Base-by-base conservation (phyloP, 2,888 invertebrate species). In the Oxyscelio sp. region DNA sequence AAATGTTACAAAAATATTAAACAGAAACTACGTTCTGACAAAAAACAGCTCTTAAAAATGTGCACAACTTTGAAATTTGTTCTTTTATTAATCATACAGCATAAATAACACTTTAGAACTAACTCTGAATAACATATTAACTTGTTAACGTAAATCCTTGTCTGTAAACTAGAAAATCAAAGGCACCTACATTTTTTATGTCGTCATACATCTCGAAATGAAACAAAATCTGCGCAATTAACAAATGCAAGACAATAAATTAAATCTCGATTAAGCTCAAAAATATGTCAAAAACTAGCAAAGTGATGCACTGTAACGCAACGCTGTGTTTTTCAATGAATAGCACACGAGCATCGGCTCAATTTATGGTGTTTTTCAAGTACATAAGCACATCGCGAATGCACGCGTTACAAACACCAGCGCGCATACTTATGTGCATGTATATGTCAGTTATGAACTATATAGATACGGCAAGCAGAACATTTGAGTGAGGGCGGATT, bases 401-500 rank as follows among this genome's bases (percentile, higher is more conserved):
- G 45, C 45, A 22, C 73, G 61, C 27, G n/a, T 22, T 40, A 68
- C 54, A 8, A 24, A 54, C 56, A 22, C 34, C 17, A 17, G 9
- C 21, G 48, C 68, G 21, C 50, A 75, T 38, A 70, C 58, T 59
- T 45, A 50, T 58, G 34, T 70, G 59, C 54, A 68, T 56, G 56
- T 6, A 56, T 22, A 63, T 27, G 48, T 63, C 59, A 54, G 54
- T 59, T 65, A 82, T 54, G 50, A 66, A 40, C 68, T 56, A 50
- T 66, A 75, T 71, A 77, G 13, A 48, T 17, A 31, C 24, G 56
- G 45, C 38, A 59, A 65, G 81, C 71, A 75, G 63, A 85, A 82
- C 83, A 85, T 84, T 87, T 85, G 84, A 85, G 77, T 43, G 84
- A 87, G 87, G 84, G 86, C 65, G 85, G 80, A 79, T 84, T 58